phyloP scores from a whole-genome alignment of 2,113 vertebrate genomes.

The Thalassarche chlororhynchos region DNA sequence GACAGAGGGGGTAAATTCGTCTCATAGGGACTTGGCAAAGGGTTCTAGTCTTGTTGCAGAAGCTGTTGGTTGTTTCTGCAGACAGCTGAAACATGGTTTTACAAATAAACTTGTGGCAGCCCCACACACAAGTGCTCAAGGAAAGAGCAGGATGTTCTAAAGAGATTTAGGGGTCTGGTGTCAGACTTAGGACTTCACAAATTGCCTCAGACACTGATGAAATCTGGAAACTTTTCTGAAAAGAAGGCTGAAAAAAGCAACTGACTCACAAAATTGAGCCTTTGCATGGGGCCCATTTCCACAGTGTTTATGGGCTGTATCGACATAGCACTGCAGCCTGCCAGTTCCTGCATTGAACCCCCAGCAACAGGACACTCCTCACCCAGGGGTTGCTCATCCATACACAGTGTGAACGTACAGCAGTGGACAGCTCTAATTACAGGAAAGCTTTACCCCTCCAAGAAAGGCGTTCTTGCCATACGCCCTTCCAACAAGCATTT shows the following conservation, averaged over 20 bases:
- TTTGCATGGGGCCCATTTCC: not conserved
- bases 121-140: not conserved
- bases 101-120: not conserved
- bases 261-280: not conserved
- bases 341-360: rapidly evolving
- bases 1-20: not conserved
- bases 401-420: not conserved
- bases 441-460: not conserved
- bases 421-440: not conserved
- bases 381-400: not conserved
- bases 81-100: not conserved
- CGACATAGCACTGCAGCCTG: not conserved
- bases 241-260: not conserved
- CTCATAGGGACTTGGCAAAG: not conserved
- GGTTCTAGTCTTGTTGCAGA: not conserved
- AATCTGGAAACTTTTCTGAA: not conserved
- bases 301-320: not conserved
- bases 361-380: not conserved
- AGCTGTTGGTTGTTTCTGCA: not conserved
- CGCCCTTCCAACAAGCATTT: not conserved
- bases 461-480: not conserved
- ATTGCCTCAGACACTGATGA: not conserved
- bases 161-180: not conserved
- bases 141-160: not conserved
- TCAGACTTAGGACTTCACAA: not conserved